Evolutionary conservation across 2,888 invertebrate genomes (phyloP).

Genomic region (Julus scanicus): DNA sequence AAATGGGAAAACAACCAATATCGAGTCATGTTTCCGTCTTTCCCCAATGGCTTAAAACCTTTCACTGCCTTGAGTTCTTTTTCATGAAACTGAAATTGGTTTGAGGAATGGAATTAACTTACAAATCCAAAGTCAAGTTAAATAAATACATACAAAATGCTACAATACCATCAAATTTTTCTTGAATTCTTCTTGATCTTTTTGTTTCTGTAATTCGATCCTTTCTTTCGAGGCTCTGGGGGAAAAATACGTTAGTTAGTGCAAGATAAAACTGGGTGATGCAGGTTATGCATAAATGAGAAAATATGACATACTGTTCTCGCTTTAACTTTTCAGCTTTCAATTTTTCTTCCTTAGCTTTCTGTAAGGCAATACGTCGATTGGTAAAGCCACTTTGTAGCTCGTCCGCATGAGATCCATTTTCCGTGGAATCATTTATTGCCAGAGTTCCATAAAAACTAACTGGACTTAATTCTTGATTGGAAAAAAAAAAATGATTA

Average conservation of each 20-base stretch:
- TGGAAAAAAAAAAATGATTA: neutral
- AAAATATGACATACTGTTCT: neutral
- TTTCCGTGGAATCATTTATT: neutral
- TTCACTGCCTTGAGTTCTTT: neutral
- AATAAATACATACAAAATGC: neutral
- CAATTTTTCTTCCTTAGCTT: neutral
- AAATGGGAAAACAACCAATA: conserved; percentile 44
- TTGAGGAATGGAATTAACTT: neutral
- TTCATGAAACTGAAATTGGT: neutral
- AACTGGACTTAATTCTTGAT: neutral
- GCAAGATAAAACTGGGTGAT: neutral
- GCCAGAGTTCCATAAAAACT: neutral
- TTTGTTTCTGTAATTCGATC: neutral
- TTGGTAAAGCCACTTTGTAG: neutral
- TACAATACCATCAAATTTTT: neutral
- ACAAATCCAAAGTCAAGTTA: neutral
- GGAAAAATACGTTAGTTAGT: neutral
- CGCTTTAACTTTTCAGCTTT: neutral
- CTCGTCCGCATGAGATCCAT: neutral
- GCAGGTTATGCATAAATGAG: neutral
- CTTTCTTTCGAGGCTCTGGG: neutral
- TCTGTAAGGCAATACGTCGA: neutral
- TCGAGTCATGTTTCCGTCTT: neutral
- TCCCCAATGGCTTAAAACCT: conserved; percentile 38
- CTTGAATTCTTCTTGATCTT: neutral